phyloP scores from a whole-genome alignment of 1,140 invertebrate species.

The Pseudoatta argentina region DNA sequence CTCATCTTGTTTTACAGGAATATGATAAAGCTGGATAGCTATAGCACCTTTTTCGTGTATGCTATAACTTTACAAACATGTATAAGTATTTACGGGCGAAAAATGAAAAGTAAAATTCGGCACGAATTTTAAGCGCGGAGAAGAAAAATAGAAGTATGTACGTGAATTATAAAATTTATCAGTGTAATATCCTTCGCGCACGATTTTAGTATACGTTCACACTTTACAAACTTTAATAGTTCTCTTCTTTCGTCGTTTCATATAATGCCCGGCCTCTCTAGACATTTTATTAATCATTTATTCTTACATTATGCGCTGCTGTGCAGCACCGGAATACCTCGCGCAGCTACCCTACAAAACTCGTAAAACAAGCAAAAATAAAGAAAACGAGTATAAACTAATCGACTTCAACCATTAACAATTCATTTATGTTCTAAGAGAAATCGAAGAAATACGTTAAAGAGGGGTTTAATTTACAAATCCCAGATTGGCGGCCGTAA shows the following conservation, averaged over 20 bases:
- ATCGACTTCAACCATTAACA: conserved; percentile 59
- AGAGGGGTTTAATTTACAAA: conserved; percentile 56
- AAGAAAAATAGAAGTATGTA: conserved; percentile 54
- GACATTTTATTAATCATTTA: conserved; percentile 79
- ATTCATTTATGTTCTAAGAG: conserved; percentile 49
- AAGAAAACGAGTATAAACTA: conserved; percentile 62
- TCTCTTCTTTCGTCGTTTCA: conserved; percentile 51
- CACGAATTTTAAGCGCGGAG: conserved; percentile 46
- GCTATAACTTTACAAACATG: conserved; percentile 58
- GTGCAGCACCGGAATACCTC: conserved; percentile 79
- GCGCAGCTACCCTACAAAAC: conserved; percentile 74
- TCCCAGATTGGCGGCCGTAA: conserved; percentile 65
- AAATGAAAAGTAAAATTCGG: conserved; percentile 21
- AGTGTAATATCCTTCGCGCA: conserved; percentile 51
- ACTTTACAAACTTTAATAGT: conserved; percentile 58
- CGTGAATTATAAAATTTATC: conserved; percentile 59
- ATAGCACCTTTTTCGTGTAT: conserved; percentile 47
- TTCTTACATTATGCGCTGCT: conserved; percentile 79
- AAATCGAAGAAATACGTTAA: conserved; percentile 71
- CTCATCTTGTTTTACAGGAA: conserved; percentile 43
- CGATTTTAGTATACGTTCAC: conserved; percentile 50
- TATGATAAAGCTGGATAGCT: conserved; percentile 44
- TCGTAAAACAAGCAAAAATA: conserved; percentile 61
- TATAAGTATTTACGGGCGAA: conserved; percentile 19
- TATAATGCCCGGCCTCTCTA: conserved; percentile 81